Evolutionary conservation across 2,888 invertebrate species (phyloP).

Genomic region (Caenorhabditis sp.): DNA sequence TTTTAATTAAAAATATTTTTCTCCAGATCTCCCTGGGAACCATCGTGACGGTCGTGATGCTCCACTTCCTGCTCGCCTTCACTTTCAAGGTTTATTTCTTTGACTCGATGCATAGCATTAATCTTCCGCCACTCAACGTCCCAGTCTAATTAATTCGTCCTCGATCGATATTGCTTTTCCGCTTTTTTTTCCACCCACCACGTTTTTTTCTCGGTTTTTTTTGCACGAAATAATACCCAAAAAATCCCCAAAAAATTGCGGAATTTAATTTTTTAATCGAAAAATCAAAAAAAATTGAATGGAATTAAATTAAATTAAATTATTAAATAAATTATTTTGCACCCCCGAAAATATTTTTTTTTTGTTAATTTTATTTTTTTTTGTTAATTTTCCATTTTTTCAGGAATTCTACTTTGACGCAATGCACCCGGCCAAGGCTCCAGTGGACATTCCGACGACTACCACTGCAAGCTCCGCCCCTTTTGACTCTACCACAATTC

Average conservation of each 20-base stretch:
- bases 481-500: neutral
- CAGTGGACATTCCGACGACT: neutral
- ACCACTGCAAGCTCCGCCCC: neutral
- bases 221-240: neutral
- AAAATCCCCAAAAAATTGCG: neutral
- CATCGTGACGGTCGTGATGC: conserved; percentile 87
- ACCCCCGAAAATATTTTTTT: too few species aligned
- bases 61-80: conserved; percentile 91
- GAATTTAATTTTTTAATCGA: too few species aligned
- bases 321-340: neutral
- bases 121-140: too few species aligned
- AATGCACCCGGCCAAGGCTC: neutral
- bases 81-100: conserved; percentile 88
- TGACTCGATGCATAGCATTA: conserved; percentile 34
- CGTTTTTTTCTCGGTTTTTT: neutral
- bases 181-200: too few species aligned
- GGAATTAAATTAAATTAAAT: neutral
- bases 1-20: neutral
- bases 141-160: too few species aligned
- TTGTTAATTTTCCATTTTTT: neutral
- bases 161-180: too few species aligned
- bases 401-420: conserved; percentile 7
- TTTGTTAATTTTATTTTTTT: neutral
- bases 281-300: neutral
- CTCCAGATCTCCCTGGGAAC: conserved; percentile 87